These are phyloP conservation scores for Rhea pennata DNA, from an alignment of 2,113 vertebrate genomes.

Conservation along the genomic window DNA sequence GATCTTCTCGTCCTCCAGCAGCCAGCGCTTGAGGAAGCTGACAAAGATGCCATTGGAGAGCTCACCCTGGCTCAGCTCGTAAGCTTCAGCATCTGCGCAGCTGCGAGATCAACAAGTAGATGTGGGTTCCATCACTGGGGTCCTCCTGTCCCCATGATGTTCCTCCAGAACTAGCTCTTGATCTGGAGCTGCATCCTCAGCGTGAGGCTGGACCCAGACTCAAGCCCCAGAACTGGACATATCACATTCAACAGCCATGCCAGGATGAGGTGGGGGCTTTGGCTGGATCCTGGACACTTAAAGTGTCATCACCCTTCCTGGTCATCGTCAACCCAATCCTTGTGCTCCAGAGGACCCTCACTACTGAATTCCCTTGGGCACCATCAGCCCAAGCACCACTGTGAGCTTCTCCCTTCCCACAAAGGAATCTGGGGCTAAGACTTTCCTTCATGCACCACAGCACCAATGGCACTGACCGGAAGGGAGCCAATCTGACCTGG, in stretches of 20 bases:
- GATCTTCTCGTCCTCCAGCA: constrained; percentile 88
- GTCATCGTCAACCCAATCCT: background rate
- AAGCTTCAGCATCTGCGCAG: constrained; percentile 85
- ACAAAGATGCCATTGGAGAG: constrained; percentile 87
- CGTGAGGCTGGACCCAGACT: background rate
- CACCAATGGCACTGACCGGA: accelerated
- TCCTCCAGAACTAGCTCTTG: background rate
- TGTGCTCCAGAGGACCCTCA: background rate
- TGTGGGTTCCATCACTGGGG: accelerated
- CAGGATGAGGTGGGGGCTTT: background rate
- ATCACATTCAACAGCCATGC: accelerated
- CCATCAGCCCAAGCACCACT: background rate
- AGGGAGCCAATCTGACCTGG: background rate
- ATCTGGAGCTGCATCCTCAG: background rate
- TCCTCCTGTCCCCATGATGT: background rate
- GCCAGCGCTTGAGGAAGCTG: constrained; percentile 82
- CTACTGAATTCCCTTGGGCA: background rate
- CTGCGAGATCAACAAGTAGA: background rate
- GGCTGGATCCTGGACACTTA: accelerated
- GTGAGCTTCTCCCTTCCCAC: background rate
- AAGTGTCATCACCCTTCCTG: background rate
- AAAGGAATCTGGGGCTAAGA: accelerated
- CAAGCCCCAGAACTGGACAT: background rate
- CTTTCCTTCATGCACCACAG: background rate
- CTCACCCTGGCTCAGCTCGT: constrained; percentile 82